phyloP scores from a whole-genome alignment of 1,140 invertebrate genomes.

The Amyelois transitella region DNA sequence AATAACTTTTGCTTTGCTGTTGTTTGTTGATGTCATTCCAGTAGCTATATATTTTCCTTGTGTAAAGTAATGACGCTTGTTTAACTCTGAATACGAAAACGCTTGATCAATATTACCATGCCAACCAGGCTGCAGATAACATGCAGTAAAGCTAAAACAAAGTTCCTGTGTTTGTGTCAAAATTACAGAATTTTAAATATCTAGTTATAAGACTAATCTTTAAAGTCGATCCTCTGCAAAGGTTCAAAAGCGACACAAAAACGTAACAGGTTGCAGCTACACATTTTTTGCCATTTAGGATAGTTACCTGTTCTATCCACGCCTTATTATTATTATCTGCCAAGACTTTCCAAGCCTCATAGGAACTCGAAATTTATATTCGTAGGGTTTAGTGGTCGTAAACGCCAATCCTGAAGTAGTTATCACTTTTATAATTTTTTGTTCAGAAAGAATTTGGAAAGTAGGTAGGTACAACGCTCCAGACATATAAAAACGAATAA shows the following conservation, averaged over 20 bases:
- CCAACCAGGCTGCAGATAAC: constrained; percentile 26
- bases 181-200: no score
- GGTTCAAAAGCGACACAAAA: not conserved
- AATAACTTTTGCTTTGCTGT: not conserved
- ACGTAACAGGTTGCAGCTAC: not conserved
- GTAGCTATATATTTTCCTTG: not conserved
- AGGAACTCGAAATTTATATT: no score
- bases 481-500: not conserved
- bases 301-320: not conserved
- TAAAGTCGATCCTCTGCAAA: not conserved
- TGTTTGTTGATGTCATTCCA: constrained; percentile 22
- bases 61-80: no score
- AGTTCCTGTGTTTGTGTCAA: not conserved
- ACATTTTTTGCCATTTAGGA: not conserved
- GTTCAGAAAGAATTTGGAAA: no score
- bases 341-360: no score
- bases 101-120: constrained; percentile 48
- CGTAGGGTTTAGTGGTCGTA: no score
- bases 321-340: not conserved
- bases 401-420: no score
- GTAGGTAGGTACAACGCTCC: no score
- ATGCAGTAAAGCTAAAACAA: not conserved
- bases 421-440: no score
- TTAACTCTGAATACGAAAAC: not conserved
- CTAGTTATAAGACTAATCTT: not conserved